A percentile compares a stretch with the other conserved stretches of the same genome.
These are phyloP conservation scores for Lepidocyrtoides sp. DNA, from an alignment of 2,888 invertebrate genomes.

Conservation along the genomic window DNA sequence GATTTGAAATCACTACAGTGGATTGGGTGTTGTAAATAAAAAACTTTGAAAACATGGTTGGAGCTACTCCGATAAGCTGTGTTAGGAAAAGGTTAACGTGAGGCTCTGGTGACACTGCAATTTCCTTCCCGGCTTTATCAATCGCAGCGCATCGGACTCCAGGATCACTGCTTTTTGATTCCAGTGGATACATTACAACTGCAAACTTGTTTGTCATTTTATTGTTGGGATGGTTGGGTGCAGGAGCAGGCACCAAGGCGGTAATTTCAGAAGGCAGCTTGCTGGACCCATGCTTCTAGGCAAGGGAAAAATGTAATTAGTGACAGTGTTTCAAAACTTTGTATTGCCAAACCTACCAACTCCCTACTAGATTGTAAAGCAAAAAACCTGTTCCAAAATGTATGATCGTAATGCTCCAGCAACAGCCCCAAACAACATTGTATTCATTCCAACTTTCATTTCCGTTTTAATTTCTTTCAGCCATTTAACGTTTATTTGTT, in stretches of 20 bases:
- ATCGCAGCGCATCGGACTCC: conserved; percentile 72
- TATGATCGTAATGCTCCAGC: conserved; percentile 78
- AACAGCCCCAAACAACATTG: conserved; percentile 80
- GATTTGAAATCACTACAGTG: conserved; percentile 83
- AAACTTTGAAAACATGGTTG: conserved; percentile 77
- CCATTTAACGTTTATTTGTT: conserved; percentile 81
- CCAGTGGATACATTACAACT: conserved; percentile 79
- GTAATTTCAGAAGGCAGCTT: conserved; percentile 74
- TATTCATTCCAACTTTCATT: conserved; percentile 81
- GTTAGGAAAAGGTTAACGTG: conserved; percentile 83
- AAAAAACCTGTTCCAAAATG: conserved; percentile 79
- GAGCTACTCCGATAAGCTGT: conserved; percentile 80
- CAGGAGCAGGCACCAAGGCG: conserved; percentile 82
- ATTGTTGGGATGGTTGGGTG: conserved; percentile 83
- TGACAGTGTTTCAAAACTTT: neutral
- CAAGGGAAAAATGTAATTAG: neutral
- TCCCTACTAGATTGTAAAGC: neutral
- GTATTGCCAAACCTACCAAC: no score
- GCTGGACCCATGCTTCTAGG: conserved; percentile 51
- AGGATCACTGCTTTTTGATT: conserved; percentile 68
- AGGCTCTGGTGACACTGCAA: conserved; percentile 81
- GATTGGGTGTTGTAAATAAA: conserved; percentile 82
- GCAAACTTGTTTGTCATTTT: conserved; percentile 83
- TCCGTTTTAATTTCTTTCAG: conserved; percentile 80
- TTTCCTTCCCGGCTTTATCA: conserved; percentile 72